Percentiles rank a stretch among this genome's conserved stretches.
Evolutionary conservation across 2,797 vertebrate species (phyloP).

Genomic region (Sorex maritimensis): DNA sequence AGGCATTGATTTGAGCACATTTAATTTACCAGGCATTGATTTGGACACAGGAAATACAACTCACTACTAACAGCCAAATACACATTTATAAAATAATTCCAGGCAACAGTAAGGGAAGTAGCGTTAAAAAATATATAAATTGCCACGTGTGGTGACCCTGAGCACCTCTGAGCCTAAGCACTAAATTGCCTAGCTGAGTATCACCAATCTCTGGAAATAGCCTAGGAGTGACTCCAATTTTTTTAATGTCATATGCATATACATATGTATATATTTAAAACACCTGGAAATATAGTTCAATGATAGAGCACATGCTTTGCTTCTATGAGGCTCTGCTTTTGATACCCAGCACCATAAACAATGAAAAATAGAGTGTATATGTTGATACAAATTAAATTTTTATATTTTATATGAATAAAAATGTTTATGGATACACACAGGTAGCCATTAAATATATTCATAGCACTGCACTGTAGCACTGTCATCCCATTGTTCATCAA

Average conservation of each 20-base stretch:
- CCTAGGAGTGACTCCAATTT: neutral
- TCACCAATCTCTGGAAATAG: neutral
- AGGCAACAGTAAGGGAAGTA: neutral
- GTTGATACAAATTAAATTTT: too few relatives aligned
- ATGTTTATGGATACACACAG: neutral
- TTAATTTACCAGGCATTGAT: constrained; percentile 21
- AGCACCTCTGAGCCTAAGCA: too few relatives aligned
- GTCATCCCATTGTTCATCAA: too few relatives aligned
- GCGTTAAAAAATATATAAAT: neutral
- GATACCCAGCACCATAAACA: neutral
- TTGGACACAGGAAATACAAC: neutral
- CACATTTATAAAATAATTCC: constrained; percentile 57
- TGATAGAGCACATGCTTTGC: neutral
- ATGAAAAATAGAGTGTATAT: too few relatives aligned
- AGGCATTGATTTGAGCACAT: neutral
- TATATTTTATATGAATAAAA: too few relatives aligned
- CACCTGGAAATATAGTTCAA: neutral
- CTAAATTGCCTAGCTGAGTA: neutral
- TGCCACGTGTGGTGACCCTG: too few relatives aligned
- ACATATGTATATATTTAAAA: neutral
- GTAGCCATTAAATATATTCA: neutral
- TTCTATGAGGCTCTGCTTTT: neutral
- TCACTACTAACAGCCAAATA: neutral
- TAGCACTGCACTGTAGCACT: too few relatives aligned
- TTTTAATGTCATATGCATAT: neutral